Conservation (phyloP, 2,888 invertebrate genomes). For the Anthrax anthrax region DNA sequence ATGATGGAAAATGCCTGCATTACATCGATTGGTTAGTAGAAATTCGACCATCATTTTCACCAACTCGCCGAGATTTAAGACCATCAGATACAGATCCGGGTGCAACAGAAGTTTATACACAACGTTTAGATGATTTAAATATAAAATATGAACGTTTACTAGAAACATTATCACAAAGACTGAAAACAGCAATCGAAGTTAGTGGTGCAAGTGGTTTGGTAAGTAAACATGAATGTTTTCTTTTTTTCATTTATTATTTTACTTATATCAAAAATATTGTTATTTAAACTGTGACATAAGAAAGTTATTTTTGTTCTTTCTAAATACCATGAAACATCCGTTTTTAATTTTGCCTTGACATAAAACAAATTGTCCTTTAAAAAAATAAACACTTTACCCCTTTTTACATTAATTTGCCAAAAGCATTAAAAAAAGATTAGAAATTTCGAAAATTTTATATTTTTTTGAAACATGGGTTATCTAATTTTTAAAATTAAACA, state of each 20-base stretch:
- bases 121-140: conserved; percentile 32
- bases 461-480: no score
- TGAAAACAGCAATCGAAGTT: conserved; percentile 34
- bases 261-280: neutral
- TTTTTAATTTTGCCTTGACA: no score
- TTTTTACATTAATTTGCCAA: no score
- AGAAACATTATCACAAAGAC: conserved; percentile 32
- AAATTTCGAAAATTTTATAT: no score
- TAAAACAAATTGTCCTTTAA: no score
- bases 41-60: conserved; percentile 34
- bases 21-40: conserved; percentile 35
- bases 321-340: no score
- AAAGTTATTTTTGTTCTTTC: no score
- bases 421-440: no score
- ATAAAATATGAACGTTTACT: conserved; percentile 34
- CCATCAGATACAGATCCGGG: conserved; percentile 32
- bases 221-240: conserved; percentile 18
- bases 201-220: conserved; percentile 36
- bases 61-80: conserved; percentile 31
- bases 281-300: neutral
- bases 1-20: conserved; percentile 35
- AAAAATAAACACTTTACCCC: no score
- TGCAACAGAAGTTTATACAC: conserved; percentile 33
- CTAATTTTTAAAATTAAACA: no score
- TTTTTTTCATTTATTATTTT: neutral